Percentiles rank a stretch among this genome's conserved stretches.
Evolutionary conservation across 2,888 invertebrate species (phyloP).

Genomic region (Rotaria magnacalcarata): DNA sequence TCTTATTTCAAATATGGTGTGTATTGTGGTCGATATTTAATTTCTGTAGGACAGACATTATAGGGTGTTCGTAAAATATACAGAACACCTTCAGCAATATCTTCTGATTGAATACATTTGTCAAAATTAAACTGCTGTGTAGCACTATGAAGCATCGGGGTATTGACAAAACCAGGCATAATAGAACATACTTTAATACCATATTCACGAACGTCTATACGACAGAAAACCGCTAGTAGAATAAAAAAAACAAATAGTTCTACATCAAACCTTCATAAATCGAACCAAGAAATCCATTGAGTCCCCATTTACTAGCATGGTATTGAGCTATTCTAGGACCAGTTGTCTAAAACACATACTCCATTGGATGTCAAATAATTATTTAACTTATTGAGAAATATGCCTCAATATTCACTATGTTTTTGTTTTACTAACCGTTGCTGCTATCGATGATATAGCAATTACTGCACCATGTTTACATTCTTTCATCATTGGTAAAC

Average conservation of each 20-base stretch:
- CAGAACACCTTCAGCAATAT: constrained; percentile 16
- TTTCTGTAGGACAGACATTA: constrained; percentile 23
- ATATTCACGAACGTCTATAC: background rate
- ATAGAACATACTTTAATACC: constrained; percentile 26
- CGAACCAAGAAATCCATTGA: constrained; percentile 16
- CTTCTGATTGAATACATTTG: constrained; percentile 15
- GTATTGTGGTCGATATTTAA: constrained; percentile 33
- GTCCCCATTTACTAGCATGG: constrained; percentile 9
- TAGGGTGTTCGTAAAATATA: constrained; percentile 7
- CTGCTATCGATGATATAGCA: background rate
- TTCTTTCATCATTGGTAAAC: constrained; percentile 23
- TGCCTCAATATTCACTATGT: too few species aligned
- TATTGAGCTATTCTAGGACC: background rate
- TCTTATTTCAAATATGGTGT: background rate
- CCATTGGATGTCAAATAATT: too few species aligned
- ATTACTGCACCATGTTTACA: background rate
- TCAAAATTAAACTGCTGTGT: background rate
- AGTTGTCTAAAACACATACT: background rate
- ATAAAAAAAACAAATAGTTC: too few species aligned
- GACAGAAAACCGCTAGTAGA: background rate
- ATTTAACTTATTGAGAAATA: too few species aligned
- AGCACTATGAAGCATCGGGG: background rate
- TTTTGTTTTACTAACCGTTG: background rate
- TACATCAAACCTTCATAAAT: background rate
- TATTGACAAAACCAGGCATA: background rate